These are phyloP conservation scores for Hydropotes inermis DNA, from an alignment of 2,113 vertebrate genomes.

Conservation along the genomic window DNA sequence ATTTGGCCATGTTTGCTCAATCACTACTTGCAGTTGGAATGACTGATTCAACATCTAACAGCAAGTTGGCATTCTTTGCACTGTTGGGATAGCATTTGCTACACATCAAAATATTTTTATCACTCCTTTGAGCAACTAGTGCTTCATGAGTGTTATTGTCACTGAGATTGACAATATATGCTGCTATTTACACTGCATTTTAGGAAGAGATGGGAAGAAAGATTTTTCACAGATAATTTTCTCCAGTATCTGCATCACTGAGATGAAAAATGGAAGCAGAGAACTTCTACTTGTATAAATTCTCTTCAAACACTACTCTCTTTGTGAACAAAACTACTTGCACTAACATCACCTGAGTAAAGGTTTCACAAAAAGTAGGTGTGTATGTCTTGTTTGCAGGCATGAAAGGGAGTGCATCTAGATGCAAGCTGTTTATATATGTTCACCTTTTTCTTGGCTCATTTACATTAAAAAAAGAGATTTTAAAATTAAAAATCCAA, in stretches of 20 bases:
- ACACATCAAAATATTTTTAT: conserved; percentile 71
- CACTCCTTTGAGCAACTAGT: conserved; percentile 55
- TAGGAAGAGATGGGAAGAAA: conserved; percentile 32
- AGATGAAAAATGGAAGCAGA: conserved; percentile 63
- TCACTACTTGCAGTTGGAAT: neutral
- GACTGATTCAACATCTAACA: conserved; percentile 4
- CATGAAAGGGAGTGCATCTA: conserved; percentile 50
- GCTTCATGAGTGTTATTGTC: conserved; percentile 47
- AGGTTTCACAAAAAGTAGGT: conserved; percentile 67
- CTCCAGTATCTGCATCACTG: conserved; percentile 11
- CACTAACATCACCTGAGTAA: conserved; percentile 69
- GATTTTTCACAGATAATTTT: conserved; percentile 29
- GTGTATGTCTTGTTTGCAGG: conserved; percentile 56
- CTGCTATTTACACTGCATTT: neutral
- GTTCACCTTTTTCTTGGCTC: conserved; percentile 50
- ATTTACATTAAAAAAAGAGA: conserved; percentile 41
- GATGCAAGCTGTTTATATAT: conserved; percentile 49
- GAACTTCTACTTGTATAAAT: conserved; percentile 38
- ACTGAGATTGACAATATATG: conserved; percentile 56
- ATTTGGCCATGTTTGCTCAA: neutral
- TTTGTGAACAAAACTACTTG: conserved; percentile 66
- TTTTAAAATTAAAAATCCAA: conserved; percentile 62
- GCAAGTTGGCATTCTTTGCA: conserved; percentile 36
- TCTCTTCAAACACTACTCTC: conserved; percentile 68
- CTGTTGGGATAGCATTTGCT: conserved; percentile 49